These are phyloP conservation scores for Stratiomys singularior DNA, from an alignment of 2,888 invertebrate species.

Conservation along the genomic window DNA sequence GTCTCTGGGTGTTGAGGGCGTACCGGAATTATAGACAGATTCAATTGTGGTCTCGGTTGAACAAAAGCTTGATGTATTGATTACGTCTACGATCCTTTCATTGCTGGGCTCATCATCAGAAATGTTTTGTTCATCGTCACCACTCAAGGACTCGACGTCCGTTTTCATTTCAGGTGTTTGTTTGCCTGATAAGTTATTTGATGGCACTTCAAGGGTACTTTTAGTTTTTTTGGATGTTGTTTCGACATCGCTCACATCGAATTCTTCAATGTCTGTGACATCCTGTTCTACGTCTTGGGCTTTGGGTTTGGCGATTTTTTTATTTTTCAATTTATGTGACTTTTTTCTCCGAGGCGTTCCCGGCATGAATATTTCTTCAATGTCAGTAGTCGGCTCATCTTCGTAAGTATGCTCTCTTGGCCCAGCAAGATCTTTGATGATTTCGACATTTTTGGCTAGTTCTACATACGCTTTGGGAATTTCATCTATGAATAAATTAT, in stretches of 20 bases:
- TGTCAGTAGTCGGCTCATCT: conserved; percentile 66
- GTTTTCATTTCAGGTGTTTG: conserved; percentile 57
- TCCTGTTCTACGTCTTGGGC: neutral
- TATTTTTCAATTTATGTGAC: conserved; percentile 56
- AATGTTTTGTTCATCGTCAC: conserved; percentile 58
- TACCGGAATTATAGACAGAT: conserved; percentile 36
- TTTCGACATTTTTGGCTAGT: conserved; percentile 53
- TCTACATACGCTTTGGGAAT: conserved; percentile 57
- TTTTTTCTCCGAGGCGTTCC: conserved; percentile 62
- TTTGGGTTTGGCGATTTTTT: conserved; percentile 51
- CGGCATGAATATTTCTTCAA: conserved; percentile 65
- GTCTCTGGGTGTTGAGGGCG: conserved; percentile 47
- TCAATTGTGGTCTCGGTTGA: conserved; percentile 54
- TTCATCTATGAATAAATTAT: conserved; percentile 52
- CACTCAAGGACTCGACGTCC: conserved; percentile 66
- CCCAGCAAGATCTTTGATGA: conserved; percentile 56
- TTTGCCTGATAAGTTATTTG: conserved; percentile 45
- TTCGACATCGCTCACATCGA: conserved; percentile 63
- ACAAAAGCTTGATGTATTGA: conserved; percentile 47
- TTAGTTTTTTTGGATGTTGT: conserved; percentile 50
- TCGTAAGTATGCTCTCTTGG: conserved; percentile 54
- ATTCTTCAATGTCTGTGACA: conserved; percentile 65
- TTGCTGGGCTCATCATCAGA: conserved; percentile 37
- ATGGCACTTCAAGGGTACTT: conserved; percentile 47
- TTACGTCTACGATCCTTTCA: neutral